These are phyloP conservation scores for Plectropomus leopardus DNA, from an alignment of 2,113 vertebrate genomes.

Conservation along the genomic window DNA sequence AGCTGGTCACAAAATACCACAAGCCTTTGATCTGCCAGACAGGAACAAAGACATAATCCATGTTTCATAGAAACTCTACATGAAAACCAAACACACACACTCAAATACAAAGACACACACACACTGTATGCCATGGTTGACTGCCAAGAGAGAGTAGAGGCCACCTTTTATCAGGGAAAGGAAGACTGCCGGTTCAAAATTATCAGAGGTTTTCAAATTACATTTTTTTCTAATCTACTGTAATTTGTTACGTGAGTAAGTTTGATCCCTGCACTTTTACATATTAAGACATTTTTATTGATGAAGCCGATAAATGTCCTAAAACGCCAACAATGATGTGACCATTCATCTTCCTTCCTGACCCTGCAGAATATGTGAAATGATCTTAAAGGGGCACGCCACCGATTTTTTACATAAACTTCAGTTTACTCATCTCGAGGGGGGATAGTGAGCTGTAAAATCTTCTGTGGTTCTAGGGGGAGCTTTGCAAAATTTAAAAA, in stretches of 20 bases:
- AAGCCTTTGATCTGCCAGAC: slow-evolving; percentile 57
- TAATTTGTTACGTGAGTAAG: background rate
- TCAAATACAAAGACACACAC: slow-evolving; percentile 7
- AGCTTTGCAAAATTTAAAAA: background rate
- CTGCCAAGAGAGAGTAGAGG: slow-evolving; percentile 44
- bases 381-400: background rate
- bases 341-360: background rate
- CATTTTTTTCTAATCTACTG: too few species aligned
- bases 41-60: slow-evolving; percentile 65
- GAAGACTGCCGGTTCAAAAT: slow-evolving; percentile 56
- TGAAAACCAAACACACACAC: slow-evolving; percentile 45
- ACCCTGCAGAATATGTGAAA: background rate
- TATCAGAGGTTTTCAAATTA: slow-evolving; percentile 56
- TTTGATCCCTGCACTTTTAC: slow-evolving; percentile 10
- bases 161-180: slow-evolving; percentile 55
- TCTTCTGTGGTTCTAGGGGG: background rate
- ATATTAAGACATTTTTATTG: background rate
- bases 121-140: slow-evolving; percentile 21
- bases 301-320: background rate
- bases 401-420: too few species aligned
- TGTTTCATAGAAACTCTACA: slow-evolving; percentile 51
- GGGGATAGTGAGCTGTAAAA: too few species aligned
- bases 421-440: too few species aligned
- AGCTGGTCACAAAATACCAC: slow-evolving; percentile 41
- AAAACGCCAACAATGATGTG: background rate